Evolutionary conservation across 1,140 invertebrate species (phyloP), one percentile per base, ranked within the genome.

Genomic region (Dreissena polymorpha): DNA sequence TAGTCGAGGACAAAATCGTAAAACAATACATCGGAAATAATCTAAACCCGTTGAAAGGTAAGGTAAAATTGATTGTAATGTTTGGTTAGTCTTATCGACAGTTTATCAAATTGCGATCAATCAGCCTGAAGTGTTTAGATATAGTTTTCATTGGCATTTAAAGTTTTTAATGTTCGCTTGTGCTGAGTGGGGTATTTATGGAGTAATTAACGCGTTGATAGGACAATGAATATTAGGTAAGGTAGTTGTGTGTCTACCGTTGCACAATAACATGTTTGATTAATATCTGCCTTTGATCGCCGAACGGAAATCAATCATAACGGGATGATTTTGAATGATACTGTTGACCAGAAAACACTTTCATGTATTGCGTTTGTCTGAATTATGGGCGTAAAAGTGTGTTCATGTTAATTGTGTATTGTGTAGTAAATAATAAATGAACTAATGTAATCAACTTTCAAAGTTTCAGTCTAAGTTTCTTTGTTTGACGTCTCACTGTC

Each of bases 81-180:
- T 60, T 60, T 60, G 57, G 16, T 60, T 60, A 60, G 57, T 60
- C 21, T 60, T 60, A 60, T 60, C 57, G 21, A 60, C 21, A 60
- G 2, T 23, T 6, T n/a, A 60, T 60, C 16, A 60, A 60, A 60
- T n/a, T n/a, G 57, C 21, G 57, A 60, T 60, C 57, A 60, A 60
- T 60, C 57, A n/a, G 6, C 10, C 3, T n/a, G 57, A n/a, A 60
- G 57, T 60, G 21, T 60, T 60, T 60, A 60, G 21, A 60, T n/a
- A 23, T 6, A 2, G 16, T 60, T 60, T 60, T 60, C 16, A n/a
- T 60, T n/a, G 21, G 57, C 57, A 23, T 60, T 60, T 60, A 60
- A 60, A 60, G 57, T 60, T 60, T 23, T 60, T 5, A 60, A 60
- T 60, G 21, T 23, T 23, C 57, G 16, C 21, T 2, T n/a, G 21